phyloP scores from a whole-genome alignment of 2,888 invertebrate genomes.

The Dryobota labecula region DNA sequence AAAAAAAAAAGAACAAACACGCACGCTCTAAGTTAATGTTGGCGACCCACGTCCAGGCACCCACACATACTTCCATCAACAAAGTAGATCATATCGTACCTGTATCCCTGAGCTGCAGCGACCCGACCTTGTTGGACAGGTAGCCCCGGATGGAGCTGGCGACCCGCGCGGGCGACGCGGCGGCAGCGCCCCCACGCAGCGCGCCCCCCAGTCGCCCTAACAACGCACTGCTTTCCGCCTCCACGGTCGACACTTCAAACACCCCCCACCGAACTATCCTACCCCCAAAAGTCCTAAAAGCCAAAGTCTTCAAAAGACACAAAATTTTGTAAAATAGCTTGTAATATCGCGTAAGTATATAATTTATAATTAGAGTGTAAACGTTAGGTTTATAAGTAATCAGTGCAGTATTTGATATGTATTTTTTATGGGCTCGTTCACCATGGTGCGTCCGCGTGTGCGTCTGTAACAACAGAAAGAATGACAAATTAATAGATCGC shows the following conservation, averaged over 20 bases:
- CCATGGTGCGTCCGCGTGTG: slow-evolving; percentile 81
- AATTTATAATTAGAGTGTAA: slow-evolving; percentile 54
- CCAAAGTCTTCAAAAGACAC: slow-evolving; percentile 20
- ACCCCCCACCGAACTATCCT: slow-evolving; percentile 58
- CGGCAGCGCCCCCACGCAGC: slow-evolving; percentile 93
- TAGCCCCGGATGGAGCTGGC: slow-evolving; percentile 94
- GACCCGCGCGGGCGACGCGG: slow-evolving; percentile 93
- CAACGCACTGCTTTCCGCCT: slow-evolving; percentile 90
- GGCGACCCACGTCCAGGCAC: not conserved
- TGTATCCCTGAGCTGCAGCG: slow-evolving; percentile 93
- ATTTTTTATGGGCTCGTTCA: slow-evolving; percentile 74
- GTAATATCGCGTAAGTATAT: slow-evolving; percentile 40
- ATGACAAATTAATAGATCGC: not conserved
- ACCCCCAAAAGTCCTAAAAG: slow-evolving; percentile 15
- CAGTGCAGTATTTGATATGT: slow-evolving; percentile 90
- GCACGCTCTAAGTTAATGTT: not conserved
- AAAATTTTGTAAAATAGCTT: slow-evolving; percentile 29
- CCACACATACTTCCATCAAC: no score
- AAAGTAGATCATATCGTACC: slow-evolving; percentile 85
- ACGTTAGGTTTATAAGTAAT: slow-evolving; percentile 65
- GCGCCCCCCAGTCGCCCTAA: slow-evolving; percentile 92
- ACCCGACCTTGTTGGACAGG: slow-evolving; percentile 92
- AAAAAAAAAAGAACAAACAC: no score
- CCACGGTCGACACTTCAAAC: slow-evolving; percentile 85
- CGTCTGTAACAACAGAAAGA: slow-evolving; percentile 79